Conservation (phyloP, 2,888 invertebrate genomes). For the Drosophila mercatorum region DNA sequence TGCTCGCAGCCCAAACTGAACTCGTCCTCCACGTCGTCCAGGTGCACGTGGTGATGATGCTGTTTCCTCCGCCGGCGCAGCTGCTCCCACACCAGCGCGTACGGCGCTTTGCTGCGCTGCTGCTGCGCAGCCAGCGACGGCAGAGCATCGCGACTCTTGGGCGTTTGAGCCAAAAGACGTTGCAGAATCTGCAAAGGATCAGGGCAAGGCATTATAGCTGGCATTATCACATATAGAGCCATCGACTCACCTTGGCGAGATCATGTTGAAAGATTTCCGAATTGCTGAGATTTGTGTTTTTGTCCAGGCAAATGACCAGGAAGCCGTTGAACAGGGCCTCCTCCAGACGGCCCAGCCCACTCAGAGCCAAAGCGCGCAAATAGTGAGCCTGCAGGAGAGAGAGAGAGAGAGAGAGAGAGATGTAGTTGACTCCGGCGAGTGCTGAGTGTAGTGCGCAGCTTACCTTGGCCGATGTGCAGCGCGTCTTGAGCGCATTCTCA, state of each 20-base stretch:
- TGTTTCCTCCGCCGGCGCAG: slow-evolving; percentile 55
- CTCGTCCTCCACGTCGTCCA: slow-evolving; percentile 74
- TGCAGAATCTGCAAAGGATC: slow-evolving; percentile 72
- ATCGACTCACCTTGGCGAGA: slow-evolving; percentile 82
- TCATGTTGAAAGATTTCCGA: slow-evolving; percentile 84
- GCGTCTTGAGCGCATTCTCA: slow-evolving; percentile 87
- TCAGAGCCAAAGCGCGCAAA: slow-evolving; percentile 86
- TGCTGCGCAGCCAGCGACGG: slow-evolving; percentile 48
- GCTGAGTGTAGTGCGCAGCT: not conserved
- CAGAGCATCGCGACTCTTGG: slow-evolving; percentile 70
- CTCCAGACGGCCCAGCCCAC: slow-evolving; percentile 85
- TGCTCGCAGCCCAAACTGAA: slow-evolving; percentile 57
- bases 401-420: too few relatives aligned
- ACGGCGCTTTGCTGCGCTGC: slow-evolving; percentile 67
- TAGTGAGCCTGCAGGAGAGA: slow-evolving; percentile 85
- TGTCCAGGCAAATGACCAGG: slow-evolving; percentile 86
- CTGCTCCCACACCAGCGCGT: slow-evolving; percentile 59
- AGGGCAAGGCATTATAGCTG: too few relatives aligned
- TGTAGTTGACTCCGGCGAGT: slow-evolving; percentile 6
- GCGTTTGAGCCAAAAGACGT: slow-evolving; percentile 82
- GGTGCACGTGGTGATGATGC: slow-evolving; percentile 59
- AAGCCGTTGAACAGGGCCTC: slow-evolving; percentile 86
- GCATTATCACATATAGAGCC: too few relatives aligned
- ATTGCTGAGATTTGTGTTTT: slow-evolving; percentile 80
- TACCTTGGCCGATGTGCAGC: slow-evolving; percentile 90